A percentile compares a stretch with the other conserved stretches of the same genome.
These are phyloP conservation scores for Drosophila ezoana DNA, from an alignment of 2,888 invertebrate species.

Conservation along the genomic window DNA sequence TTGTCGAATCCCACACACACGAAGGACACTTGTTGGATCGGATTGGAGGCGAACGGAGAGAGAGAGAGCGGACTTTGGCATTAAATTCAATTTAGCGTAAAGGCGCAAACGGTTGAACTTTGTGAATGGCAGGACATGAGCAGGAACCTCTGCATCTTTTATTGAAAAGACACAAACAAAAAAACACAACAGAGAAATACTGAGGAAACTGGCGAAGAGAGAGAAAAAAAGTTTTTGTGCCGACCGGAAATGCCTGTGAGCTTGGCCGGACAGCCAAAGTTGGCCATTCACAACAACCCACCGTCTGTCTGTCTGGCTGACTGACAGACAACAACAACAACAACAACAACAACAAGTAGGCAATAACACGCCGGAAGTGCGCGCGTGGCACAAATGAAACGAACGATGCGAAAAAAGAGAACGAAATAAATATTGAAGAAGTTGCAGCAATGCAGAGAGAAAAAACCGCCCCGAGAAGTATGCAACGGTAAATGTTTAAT, in stretches of 20 bases:
- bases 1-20: constrained; percentile 21
- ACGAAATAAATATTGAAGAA: constrained; percentile 40
- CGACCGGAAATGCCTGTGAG: constrained; percentile 73
- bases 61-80: constrained; percentile 37
- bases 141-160: constrained; percentile 43
- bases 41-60: neutral
- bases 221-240: constrained; percentile 51
- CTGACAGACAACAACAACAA: constrained; percentile 25
- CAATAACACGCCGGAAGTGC: constrained; percentile 74
- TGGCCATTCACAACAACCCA: constrained; percentile 46
- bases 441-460: constrained; percentile 42
- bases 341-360: constrained; percentile 37
- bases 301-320: constrained; percentile 25
- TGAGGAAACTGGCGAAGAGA: neutral
- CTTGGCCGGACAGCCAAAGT: constrained; percentile 62
- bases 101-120: constrained; percentile 71
- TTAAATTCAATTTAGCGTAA: constrained; percentile 79
- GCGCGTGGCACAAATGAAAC: constrained; percentile 67
- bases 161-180: constrained; percentile 44
- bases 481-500: constrained; percentile 51
- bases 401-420: constrained; percentile 15
- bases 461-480: constrained; percentile 45
- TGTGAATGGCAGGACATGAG: constrained; percentile 47
- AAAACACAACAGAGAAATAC: constrained; percentile 11
- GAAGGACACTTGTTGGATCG: constrained; percentile 50